A percentile compares a stretch with the other conserved stretches of the same genome.
Evolutionary conservation across 2,797 vertebrate species (phyloP).

Genomic region (Eremophila alpestris): DNA sequence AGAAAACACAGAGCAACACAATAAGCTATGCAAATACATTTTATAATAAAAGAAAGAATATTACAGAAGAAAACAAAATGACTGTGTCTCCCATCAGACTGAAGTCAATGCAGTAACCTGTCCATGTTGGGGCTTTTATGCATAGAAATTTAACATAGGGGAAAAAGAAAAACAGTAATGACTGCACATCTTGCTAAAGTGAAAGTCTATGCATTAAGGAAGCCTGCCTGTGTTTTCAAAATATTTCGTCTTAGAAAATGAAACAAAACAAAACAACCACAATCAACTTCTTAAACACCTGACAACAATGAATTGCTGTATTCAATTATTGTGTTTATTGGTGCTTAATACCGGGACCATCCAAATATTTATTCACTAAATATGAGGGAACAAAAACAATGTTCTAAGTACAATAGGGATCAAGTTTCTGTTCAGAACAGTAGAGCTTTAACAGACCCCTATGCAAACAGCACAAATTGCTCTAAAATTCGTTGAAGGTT

Average conservation of each 20-base stretch:
- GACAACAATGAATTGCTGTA: constrained; percentile 78
- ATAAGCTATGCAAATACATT: constrained; percentile 71
- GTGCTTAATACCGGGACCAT: constrained; percentile 74
- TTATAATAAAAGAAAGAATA: constrained; percentile 65
- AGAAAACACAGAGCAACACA: constrained; percentile 69
- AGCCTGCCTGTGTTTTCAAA: constrained; percentile 89
- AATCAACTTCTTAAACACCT: constrained; percentile 83
- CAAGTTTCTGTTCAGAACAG: constrained; percentile 78
- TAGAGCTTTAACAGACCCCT: constrained; percentile 68
- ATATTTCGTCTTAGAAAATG: constrained; percentile 80
- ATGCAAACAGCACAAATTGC: constrained; percentile 71
- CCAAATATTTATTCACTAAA: constrained; percentile 93
- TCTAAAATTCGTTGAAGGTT: constrained; percentile 77
- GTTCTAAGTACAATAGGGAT: constrained; percentile 85
- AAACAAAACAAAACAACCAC: constrained; percentile 42
- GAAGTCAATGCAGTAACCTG: constrained; percentile 64
- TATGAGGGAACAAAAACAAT: constrained; percentile 82
- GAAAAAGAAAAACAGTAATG: background rate
- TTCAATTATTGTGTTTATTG: constrained; percentile 86
- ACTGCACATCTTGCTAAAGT: constrained; percentile 76
- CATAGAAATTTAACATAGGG: constrained; percentile 41
- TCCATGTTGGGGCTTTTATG: constrained; percentile 77
- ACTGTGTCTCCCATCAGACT: constrained; percentile 56
- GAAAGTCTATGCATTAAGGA: constrained; percentile 78
- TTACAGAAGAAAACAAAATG: constrained; percentile 65